Base-by-base conservation (phyloP, 2,888 invertebrate species). In the Athalia circularis region DNA sequence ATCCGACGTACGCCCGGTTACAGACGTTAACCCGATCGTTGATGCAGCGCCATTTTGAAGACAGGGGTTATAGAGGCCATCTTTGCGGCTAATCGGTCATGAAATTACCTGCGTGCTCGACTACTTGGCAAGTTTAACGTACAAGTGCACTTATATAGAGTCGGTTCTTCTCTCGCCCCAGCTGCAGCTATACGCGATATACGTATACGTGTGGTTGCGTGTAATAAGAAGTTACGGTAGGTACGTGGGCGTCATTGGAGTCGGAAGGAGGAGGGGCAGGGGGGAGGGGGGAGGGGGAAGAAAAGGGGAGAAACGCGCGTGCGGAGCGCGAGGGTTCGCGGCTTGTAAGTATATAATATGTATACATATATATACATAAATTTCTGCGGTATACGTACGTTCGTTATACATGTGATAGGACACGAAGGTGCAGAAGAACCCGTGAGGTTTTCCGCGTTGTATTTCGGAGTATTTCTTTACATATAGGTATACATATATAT, bases 181-280 rank as follows among this genome's bases (percentile, higher is more conserved):
- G 65, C 29, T 29, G 29, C 6, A 11, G n/a, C 45, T 65, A 7
- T 65, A 9, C 43, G 5, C 43, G 7, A 6, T 65, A 64, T 4
- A 45, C 65, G 43, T 65, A n/a, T n/a, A 5, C 43, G 6, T 6
- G 50, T 11, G 29, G 11, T 43, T 47, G 8, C 57, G 59, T 70
- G 54, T 70, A 70, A 70, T 75, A 75, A 61, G 62, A 54, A 75
- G 74, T 75, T 62, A 75, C 74, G 62, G 74, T 8, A 48, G 15
- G 48, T 47, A 75, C 74, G 62, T 75, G 74, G 50, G 59, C 45
- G 13, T 29, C 7, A 50, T 61, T 61, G 1, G 29, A 29, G 29
- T 29, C 2, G 2, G 29, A 29, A 0, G 29, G 29, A 2, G 29
- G 2, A 2, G 29, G 29, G 29, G 0, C n/a, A n/a, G n/a, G n/a